Base-by-base conservation (phyloP, 2,113 vertebrate genomes). In the Archocentrus centrarchus region DNA sequence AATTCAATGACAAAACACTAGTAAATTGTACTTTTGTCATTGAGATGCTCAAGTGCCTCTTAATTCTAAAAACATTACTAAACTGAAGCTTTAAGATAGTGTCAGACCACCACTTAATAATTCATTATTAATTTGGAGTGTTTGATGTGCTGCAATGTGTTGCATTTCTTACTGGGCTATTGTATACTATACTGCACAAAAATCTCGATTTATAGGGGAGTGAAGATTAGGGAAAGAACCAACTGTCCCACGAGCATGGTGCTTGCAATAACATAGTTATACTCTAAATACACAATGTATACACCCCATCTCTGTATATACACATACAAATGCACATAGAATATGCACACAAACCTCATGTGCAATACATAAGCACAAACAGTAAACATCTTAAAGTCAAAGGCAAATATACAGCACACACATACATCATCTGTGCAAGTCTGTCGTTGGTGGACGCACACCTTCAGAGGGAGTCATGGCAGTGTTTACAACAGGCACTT, bases 401-500 rank as follows among this genome's bases (percentile, higher is more conserved):
- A 80, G 24, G 66, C 80, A 93, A 90, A 84, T 47, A 90, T 32
- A 64, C 50, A 87, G 81, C 62, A 86, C 75, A 85, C 78, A 59
- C n/a, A 82, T 73, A 64, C 39, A 64, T 77, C 60, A 68, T 59
- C 60, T 86, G 55, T 76, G 39, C 60, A 80, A 60, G 66, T 24
- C 39, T 20, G 13, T 53, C 66, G 58, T 24, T n/a, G 20, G 62
- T 64, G n/a, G 41, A 35, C 73, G 76, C 41, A 66, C 20, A 7
- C 77, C 50, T 75, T 73, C 63, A 76, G 78, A 81, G 59, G 60
- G 47, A 62, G 37, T 68, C 17, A 41, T 84, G 57, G 8, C 68
- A 20, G 80, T 84, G 75, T 89, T 80, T 87, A 81, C 77, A 77
- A 35, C 57, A 80, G 90, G 79, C 84, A 95, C 83, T 77, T 84